Base-by-base conservation (phyloP, 2,797 vertebrate genomes). In the Sebastes matsubarae region DNA sequence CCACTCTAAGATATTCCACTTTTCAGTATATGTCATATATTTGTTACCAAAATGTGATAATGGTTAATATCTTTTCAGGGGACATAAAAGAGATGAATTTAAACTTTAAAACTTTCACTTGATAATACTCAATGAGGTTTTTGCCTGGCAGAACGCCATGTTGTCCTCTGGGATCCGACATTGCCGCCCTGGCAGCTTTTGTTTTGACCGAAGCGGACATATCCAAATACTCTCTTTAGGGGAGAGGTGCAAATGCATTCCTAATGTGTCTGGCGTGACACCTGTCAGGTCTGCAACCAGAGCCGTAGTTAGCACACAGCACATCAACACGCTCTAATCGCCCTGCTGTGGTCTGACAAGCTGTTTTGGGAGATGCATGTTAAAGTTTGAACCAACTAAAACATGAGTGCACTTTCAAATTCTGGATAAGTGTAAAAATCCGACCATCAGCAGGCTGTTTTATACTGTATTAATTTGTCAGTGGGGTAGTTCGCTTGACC, bases 241-340 rank as follows among this genome's bases (percentile, higher is more conserved):
- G 77, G 63, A 83, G 83, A 83, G 81, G 82, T 81, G 89, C 88
- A 91, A 89, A 89, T 70, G 70, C 74, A 74, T 78, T 50, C 68
- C 60, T 78, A 72, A 80, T 91, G 85, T 86, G 75, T 79, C 78
- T 84, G 88, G 67, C 63, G 50, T 72, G 73, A 83, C 87, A 90
- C 77, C 77, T 73, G 79, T 84, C 86, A 78, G 66, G 42, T 70
- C 42, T 80, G 77, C 80, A 83, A 83, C 82, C 68, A 22, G 20
- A 81, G 77, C 80, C 77, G 79, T 63, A 57, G 46, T 80, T 66
- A 73, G 63, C 69, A 73, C 25, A 71, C 34, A 72, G 72, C 72
- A 29, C 63, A 84, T 69, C 64, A 72, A 68, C 74, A 72, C 14
- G 36, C 57, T 65, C 42, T 79, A 55, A 91, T 87, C 66, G 59